phyloP scores from a whole-genome alignment of 2,888 invertebrate genomes.

The Meteorus colon region DNA sequence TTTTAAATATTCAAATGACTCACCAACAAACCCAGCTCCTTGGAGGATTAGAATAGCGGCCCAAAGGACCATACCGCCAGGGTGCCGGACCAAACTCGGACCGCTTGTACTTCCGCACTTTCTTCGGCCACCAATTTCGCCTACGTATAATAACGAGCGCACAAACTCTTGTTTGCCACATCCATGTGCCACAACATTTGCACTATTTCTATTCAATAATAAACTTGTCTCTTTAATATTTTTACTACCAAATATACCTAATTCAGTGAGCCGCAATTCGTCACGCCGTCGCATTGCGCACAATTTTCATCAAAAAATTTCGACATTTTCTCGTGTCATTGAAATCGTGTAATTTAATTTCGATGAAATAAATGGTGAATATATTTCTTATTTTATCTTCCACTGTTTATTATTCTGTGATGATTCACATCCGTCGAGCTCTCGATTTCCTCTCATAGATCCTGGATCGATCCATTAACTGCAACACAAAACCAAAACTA shows the following conservation, averaged over 20 bases:
- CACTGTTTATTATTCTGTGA: neutral
- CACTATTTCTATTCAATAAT: slow-evolving; percentile 24
- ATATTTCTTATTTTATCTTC: neutral
- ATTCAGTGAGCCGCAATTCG: neutral
- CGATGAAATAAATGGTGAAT: neutral
- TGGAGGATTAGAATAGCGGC: slow-evolving; percentile 77
- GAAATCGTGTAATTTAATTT: too few relatives aligned
- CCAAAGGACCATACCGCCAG: slow-evolving; percentile 78
- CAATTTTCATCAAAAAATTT: neutral
- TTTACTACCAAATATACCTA: neutral
- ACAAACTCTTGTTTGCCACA: slow-evolving; percentile 32
- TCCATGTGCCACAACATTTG: slow-evolving; percentile 30
- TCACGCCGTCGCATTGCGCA: neutral
- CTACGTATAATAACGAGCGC: slow-evolving; percentile 33
- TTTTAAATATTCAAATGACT: slow-evolving; percentile 48
- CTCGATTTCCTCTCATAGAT: neutral
- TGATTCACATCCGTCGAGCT: neutral
- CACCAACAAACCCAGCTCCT: slow-evolving; percentile 77
- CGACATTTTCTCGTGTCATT: neutral
- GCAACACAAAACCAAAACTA: neutral
- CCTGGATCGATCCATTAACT: neutral
- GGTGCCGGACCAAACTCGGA: slow-evolving; percentile 73
- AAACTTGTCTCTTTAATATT: neutral
- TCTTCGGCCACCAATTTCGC: slow-evolving; percentile 53
- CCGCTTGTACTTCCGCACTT: slow-evolving; percentile 68